phyloP scores from a whole-genome alignment of 2,888 invertebrate genomes.

The Ophion costatus region DNA sequence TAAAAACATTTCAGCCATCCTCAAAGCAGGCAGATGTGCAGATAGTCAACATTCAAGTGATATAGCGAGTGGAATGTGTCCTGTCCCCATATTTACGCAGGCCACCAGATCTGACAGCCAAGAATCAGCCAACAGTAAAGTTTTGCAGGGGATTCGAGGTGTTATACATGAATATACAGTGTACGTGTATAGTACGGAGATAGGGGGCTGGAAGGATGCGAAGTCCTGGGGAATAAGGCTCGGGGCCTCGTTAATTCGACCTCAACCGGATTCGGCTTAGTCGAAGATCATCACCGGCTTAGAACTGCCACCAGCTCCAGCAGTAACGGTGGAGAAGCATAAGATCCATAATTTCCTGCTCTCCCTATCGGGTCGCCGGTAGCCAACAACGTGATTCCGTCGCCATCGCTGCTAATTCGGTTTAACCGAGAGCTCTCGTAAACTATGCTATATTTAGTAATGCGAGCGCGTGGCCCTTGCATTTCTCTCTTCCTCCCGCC shows the following conservation, averaged over 20 bases:
- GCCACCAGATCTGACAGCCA: conserved; percentile 47
- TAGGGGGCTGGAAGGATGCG: conserved; percentile 55
- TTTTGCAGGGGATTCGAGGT: conserved; percentile 43
- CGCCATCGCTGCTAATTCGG: conserved; percentile 72
- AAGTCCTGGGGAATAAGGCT: conserved; percentile 58
- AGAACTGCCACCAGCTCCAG: conserved; percentile 64
- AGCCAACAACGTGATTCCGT: conserved; percentile 60
- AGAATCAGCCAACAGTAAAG: conserved; percentile 60
- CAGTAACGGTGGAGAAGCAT: conserved; percentile 12
- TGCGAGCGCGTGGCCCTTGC: conserved; percentile 78
- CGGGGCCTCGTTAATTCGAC: conserved; percentile 70
- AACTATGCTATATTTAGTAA: conserved; percentile 79
- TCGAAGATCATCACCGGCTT: conserved; percentile 74
- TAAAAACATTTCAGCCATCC: background rate
- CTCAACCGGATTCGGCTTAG: conserved; percentile 71
- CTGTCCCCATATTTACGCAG: background rate
- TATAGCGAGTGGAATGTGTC: background rate
- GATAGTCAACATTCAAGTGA: background rate
- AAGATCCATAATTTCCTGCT: conserved; percentile 49
- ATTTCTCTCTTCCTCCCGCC: conserved; percentile 50
- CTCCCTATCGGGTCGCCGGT: conserved; percentile 50
- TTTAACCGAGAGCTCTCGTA: conserved; percentile 80
- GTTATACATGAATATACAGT: background rate
- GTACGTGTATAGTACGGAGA: background rate
- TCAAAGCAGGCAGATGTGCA: background rate